Percentiles rank a stretch among this genome's conserved stretches.
These are phyloP conservation scores for Phymorhynchus buccinoides DNA, from an alignment of 1,140 invertebrate genomes.

Conservation along the genomic window DNA sequence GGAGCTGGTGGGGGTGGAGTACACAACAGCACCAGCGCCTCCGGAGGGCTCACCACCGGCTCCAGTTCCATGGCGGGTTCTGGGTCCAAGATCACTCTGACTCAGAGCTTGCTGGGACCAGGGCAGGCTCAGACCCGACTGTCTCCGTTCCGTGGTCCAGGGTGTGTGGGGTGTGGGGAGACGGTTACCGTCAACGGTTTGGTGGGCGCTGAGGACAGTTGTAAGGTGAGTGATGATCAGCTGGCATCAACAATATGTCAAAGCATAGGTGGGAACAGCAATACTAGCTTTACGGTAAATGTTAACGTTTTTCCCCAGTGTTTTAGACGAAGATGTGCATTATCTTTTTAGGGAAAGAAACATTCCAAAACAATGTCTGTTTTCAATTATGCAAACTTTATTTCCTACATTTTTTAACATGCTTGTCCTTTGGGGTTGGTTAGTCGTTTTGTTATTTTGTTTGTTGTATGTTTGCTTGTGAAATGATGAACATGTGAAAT, in stretches of 20 bases:
- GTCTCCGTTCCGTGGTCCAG: slow-evolving; percentile 8
- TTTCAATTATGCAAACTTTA: no score
- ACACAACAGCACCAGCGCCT: slow-evolving; percentile 18
- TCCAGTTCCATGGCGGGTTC: neutral
- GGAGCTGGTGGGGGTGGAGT: neutral
- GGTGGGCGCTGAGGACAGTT: neutral
- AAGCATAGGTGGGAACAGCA: neutral
- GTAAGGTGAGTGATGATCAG: slow-evolving; percentile 3
- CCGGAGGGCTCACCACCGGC: neutral
- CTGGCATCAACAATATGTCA: neutral
- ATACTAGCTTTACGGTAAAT: no score
- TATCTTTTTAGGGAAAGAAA: no score
- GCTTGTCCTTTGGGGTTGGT: no score
- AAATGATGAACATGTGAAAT: no score
- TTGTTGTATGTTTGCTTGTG: no score
- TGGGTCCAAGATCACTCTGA: neutral
- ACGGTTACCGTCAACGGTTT: neutral
- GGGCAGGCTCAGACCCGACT: neutral
- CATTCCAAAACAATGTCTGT: no score
- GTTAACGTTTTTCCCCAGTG: no score
- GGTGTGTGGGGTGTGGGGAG: neutral
- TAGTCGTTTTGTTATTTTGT: no score
- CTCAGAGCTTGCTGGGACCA: neutral
- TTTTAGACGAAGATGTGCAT: neutral
- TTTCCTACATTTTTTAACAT: no score